A percentile compares a stretch with the other conserved stretches of the same genome.
Conservation (phyloP, 2,113 vertebrate species). For the Falcunculus frontatus region DNA sequence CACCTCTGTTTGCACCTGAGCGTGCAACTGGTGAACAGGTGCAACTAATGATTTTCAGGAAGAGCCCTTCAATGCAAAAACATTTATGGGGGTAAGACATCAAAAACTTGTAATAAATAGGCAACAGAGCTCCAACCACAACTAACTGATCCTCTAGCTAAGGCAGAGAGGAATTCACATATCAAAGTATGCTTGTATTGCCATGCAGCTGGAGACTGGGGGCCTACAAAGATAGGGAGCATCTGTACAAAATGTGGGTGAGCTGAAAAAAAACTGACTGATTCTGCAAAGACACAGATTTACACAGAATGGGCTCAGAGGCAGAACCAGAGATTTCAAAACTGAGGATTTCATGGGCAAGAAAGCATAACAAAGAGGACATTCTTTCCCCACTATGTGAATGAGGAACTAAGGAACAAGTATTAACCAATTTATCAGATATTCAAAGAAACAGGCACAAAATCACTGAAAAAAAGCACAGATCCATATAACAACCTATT, state of each 20-base stretch:
- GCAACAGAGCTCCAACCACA: neutral
- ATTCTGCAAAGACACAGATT: neutral
- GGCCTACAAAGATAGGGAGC: neutral
- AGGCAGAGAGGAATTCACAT: neutral
- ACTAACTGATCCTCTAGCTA: neutral
- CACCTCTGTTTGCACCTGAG: neutral
- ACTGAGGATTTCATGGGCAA: neutral
- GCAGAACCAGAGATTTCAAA: neutral
- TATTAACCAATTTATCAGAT: neutral
- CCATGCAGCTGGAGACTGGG: neutral
- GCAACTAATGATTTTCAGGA: neutral
- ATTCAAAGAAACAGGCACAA: neutral
- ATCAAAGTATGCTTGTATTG: fast-evolving
- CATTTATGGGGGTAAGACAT: neutral
- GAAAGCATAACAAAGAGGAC: neutral
- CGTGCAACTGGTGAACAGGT: neutral
- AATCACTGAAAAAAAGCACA: neutral
- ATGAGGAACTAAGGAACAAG: neutral
- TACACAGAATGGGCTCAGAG: neutral
- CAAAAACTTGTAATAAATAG: neutral
- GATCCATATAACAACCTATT: neutral
- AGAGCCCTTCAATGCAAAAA: neutral
- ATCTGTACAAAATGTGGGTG: neutral
- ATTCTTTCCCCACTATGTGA: neutral
- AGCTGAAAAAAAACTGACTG: neutral